Percentiles rank a stretch among this genome's conserved stretches.
Evolutionary conservation across 2,888 invertebrate species (phyloP).

Genomic region (Globia sparganii): DNA sequence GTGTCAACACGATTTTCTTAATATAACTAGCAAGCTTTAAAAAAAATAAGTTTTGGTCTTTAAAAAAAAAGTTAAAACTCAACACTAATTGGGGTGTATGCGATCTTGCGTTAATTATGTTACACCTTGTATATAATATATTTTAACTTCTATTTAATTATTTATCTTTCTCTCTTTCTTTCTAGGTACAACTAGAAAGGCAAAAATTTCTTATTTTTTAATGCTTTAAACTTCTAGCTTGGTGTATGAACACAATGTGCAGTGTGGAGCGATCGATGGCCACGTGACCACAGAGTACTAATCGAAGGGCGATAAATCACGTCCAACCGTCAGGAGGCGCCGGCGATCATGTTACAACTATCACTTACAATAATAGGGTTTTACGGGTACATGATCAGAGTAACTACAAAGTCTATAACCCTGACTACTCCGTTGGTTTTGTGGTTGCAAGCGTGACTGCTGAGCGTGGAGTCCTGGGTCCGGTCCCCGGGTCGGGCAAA

Average conservation of each 20-base stretch:
- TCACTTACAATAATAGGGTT: constrained; percentile 12
- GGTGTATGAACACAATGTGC: background rate
- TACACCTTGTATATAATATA: no score
- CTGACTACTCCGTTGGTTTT: background rate
- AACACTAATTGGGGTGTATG: no score
- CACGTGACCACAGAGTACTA: background rate
- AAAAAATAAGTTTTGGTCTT: no score
- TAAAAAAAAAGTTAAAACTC: no score
- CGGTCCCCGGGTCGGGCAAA: background rate
- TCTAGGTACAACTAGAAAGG: background rate
- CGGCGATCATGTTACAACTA: constrained; percentile 32
- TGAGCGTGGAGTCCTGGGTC: background rate
- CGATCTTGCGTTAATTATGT: no score
- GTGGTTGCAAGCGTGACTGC: background rate
- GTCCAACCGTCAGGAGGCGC: background rate
- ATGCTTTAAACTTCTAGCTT: background rate
- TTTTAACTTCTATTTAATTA: no score
- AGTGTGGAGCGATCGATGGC: background rate
- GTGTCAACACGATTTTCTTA: no score
- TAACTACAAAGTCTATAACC: background rate
- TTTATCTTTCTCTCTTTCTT: background rate
- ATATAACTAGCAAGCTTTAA: no score
- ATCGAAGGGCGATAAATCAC: constrained; percentile 29
- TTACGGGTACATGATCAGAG: background rate
- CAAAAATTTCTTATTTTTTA: background rate